A percentile compares a stretch with the other conserved stretches of the same genome.
Conservation (phyloP, 2,888 invertebrate species). For the Iselma pallidipennis region DNA sequence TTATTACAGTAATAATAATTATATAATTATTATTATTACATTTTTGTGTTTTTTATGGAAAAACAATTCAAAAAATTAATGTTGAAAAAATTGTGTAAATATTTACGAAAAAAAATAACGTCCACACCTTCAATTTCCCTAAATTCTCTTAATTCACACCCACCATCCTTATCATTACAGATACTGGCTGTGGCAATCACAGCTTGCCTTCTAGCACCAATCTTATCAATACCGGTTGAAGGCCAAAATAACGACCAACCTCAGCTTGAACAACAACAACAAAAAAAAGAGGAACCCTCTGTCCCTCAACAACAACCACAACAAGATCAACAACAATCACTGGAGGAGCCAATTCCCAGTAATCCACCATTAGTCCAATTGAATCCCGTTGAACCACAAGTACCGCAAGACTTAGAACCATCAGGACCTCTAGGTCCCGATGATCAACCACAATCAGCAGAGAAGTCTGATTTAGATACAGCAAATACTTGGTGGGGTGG, state of each 20-base stretch:
- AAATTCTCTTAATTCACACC: not conserved
- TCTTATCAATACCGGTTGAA: slow-evolving; percentile 2
- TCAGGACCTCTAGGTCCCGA: not conserved
- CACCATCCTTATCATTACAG: not conserved
- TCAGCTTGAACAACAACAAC: no score
- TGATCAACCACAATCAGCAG: not conserved
- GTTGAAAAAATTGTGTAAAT: not conserved
- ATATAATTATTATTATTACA: not conserved
- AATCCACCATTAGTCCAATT: not conserved
- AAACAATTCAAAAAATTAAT: no score
- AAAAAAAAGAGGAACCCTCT: not conserved
- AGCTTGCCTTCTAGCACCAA: not conserved
- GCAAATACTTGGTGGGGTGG: slow-evolving; percentile 38
- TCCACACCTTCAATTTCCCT: not conserved
- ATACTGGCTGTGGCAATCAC: not conserved
- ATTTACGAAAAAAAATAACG: no score
- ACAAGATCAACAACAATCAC: not conserved
- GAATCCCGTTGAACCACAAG: not conserved
- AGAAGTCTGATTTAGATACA: slow-evolving; percentile 34
- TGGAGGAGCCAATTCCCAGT: not conserved
- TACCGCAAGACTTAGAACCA: not conserved
- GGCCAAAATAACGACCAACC: not conserved
- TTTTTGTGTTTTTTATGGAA: not conserved
- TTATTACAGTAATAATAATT: no score
- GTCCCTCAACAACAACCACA: not conserved